Percentiles rank a stretch among this genome's conserved stretches.
phyloP scores from a whole-genome alignment of 2,888 invertebrate genomes.

The Phaonia tiefii region DNA sequence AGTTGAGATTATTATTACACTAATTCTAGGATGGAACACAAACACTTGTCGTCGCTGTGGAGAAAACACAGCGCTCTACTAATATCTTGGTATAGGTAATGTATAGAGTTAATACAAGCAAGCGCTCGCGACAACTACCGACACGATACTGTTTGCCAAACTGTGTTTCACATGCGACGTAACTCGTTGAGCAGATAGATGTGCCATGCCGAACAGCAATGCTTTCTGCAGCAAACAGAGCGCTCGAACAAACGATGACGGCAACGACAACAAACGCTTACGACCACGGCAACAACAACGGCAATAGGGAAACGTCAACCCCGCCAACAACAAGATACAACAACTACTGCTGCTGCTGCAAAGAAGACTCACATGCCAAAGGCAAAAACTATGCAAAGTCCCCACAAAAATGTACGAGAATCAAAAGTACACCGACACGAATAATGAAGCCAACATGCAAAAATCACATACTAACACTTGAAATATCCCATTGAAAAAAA shows the following conservation, averaged over 20 bases:
- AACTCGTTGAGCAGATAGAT: constrained; percentile 40
- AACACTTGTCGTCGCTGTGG: constrained; percentile 62
- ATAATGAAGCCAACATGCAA: constrained; percentile 31
- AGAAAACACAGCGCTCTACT: constrained; percentile 57
- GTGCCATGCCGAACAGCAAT: neutral
- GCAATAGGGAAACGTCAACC: constrained; percentile 61
- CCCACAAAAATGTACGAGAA: constrained; percentile 24
- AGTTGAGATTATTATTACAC: constrained; percentile 47
- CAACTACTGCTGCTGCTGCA: constrained; percentile 3
- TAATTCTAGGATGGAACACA: constrained; percentile 62
- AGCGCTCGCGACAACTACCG: constrained; percentile 79
- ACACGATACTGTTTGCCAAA: constrained; percentile 76
- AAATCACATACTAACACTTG: constrained; percentile 39
- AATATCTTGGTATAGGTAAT: constrained; percentile 38
- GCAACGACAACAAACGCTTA: too few relatives aligned
- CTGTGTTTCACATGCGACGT: constrained; percentile 58
- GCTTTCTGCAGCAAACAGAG: constrained; percentile 24
- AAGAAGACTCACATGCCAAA: constrained; percentile 6
- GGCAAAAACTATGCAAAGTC: constrained; percentile 24
- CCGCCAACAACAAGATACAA: constrained; percentile 40
- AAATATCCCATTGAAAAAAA: neutral
- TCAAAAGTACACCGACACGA: constrained; percentile 35
- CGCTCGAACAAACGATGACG: constrained; percentile 52
- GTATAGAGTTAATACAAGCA: constrained; percentile 59
- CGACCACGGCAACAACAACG: constrained; percentile 58